Evolutionary conservation across 2,888 invertebrate genomes (phyloP), one percentile per base, ranked within the genome.

Genomic region (Pasiphila rectangulata): DNA sequence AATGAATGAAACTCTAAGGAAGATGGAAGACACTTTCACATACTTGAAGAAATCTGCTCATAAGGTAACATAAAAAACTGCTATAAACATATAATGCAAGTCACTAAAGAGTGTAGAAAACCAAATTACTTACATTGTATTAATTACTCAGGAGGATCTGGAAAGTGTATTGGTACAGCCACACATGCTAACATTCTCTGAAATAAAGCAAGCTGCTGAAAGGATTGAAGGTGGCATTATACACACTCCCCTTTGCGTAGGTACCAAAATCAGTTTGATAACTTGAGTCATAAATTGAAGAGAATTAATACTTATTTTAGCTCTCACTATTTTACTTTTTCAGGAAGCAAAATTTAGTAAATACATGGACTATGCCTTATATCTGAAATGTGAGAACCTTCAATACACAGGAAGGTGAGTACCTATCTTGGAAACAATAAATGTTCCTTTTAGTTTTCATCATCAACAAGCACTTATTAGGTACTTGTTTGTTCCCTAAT

Each of bases 321-420:
- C 4, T 21, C 2, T 13, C 4, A 29, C 39, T 3, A n/a, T 29
- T 35, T 21, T 30, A 34, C 32, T 46, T 19, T 79, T 77, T 45
- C 72, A 87, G 87, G 87, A 87, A 70, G 82, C 87, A n/a, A 87
- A 87, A 63, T 51, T 84, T 15, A 80, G 83, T 56, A 86, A 83
- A 72, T 76, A 67, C 44, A 93, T 95, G 92, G 93, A 96, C 57
- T 87, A 87, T 51, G 69, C 83, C 44, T 83, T 96, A 37, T 96
- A 91, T 76, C 89, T 96, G 66, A 96, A 96, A 83, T 95, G 96
- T 76, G 96, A 97, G 74, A 96, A 94, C 74, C 86, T 95, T 20
- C 96, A 96, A 76, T 92, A 91, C 56, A 96, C 96, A 13, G 96
- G 96, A 66, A 96, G 94, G 94, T 94, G 79, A 69, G 9, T 32